phyloP scores from a whole-genome alignment of 2,113 vertebrate species.

The Micronisus gabar region DNA sequence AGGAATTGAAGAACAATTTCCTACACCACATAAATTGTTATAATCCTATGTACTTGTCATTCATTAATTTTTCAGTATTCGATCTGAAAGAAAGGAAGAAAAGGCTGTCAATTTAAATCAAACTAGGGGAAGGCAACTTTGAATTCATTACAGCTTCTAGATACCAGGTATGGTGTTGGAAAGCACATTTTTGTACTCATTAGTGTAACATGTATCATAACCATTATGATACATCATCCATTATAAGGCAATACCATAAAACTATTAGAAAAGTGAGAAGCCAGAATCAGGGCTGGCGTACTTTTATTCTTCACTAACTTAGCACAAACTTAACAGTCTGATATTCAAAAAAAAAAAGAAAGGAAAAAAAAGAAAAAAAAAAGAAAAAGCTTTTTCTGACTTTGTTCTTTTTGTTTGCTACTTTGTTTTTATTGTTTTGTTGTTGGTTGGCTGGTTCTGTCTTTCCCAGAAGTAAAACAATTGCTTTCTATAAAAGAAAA shows the following conservation, averaged over 20 bases:
- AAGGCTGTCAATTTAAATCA: not conserved
- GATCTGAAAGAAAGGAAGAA: not conserved
- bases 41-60: not conserved
- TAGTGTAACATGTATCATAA: not conserved
- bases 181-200: not conserved
- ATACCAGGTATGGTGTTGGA: not conserved
- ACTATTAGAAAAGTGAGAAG: not conserved
- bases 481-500: not conserved
- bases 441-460: not conserved
- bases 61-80: not conserved
- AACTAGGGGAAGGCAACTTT: not conserved
- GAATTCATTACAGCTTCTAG: not conserved
- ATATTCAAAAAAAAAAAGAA: not conserved
- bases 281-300: not conserved
- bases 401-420: not conserved
- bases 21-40: not conserved
- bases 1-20: not conserved
- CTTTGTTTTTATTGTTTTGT: not conserved
- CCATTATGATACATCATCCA: not conserved
- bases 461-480: not conserved
- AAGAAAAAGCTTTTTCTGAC: not conserved
- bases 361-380: not conserved
- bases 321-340: not conserved
- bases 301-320: not conserved
- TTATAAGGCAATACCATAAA: not conserved